Evolutionary conservation across 2,797 vertebrate genomes (phyloP), one percentile per base, ranked within the genome.

Genomic region (Malurus splendens): DNA sequence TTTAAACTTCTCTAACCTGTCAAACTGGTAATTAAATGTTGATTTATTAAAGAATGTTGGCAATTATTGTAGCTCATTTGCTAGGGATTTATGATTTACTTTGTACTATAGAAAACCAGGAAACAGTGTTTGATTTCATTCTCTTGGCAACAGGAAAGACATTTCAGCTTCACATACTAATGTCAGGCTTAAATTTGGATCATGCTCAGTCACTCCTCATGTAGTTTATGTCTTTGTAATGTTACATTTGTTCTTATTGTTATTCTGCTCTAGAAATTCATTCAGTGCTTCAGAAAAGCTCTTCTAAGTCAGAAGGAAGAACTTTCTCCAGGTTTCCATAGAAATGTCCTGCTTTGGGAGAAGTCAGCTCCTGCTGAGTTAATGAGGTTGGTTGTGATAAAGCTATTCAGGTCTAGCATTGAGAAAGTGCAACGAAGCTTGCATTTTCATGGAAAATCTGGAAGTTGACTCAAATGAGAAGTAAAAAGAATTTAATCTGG

Each of bases 321-420:
- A 51, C 44, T 65, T 89, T 71, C n/a, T 75, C 56, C 2, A 3
- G 27, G 84, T 94, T 95, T 94, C 90, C 82, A 92, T 78, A 95
- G 93, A 95, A 87, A 96, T 93, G 44, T 38, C 74, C 80, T 62
- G 73, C 64, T 84, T 72, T 56, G 30, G 36, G 64, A 65, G 9
- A 90, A 72, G 50, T 42, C 38, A 36, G 19, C 22, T 86, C 76
- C n/a, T 87, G 50, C 27, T 74, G 90, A 91, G 92, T 93, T 91
- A 89, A 93, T 90, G 87, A 80, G 20, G 28, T 32, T 80, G 52
- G 27, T 88, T 93, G 66, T 59, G 80, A 92, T 75, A 92, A 94
- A 94, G 74, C 68, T 82, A 56, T 66, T 91, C 59, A n/a, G 48
- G 45, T 61, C 54, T 36, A 78, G 60, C 33, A 82, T 1, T 60